Evolutionary conservation across 2,113 vertebrate genomes (phyloP), one percentile per base, ranked within the genome.

Genomic region (Malurus cyaneus): DNA sequence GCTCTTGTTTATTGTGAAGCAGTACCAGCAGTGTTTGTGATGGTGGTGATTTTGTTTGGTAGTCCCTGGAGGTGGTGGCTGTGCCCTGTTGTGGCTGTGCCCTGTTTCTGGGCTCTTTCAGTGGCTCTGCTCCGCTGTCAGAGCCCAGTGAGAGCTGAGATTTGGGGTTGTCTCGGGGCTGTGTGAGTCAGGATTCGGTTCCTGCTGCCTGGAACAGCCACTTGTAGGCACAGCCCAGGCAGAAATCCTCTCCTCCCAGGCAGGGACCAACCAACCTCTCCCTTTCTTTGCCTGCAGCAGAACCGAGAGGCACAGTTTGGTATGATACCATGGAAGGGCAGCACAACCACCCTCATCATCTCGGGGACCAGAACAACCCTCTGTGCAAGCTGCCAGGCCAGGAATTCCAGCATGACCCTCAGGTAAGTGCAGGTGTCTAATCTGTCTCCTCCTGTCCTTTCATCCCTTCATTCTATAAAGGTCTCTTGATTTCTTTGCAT

Each of bases 321-420:
- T 95, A 98, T 98, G 98, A 91, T 96, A 98, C 96, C 93, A 98
- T 99, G 99, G 98, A 99, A 88, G 97, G 98, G 94, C 98, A 98
- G 94, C 98, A 98, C 76, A 98, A 97, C 95, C 98, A 98, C 77
- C 97, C 98, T 21, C 97, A 98, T 44, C 97, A 97, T 5, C 96
- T 98, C 92, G 98, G 98, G 96, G 98, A 98, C 96, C 98, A 98
- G 67, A 98, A 97, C 95, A 98, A 96, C 89, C 97, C 84, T 65
- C 97, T 98, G 4, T 98, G 98, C 95, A 98, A 98, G 95, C 95
- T 96, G 42, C 97, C 97, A 0, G 97, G 97, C 23, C 98, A 98
- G 42, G 98, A 97, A 0, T 98, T 98, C 70, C 97, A 98, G 95
- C 97, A 97, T 80, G 98, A 98, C 60, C 80, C 98, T 42, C 98